These are phyloP conservation scores for Odontamblyopus rebecca DNA, from an alignment of 2,797 vertebrate species.

Conservation along the genomic window DNA sequence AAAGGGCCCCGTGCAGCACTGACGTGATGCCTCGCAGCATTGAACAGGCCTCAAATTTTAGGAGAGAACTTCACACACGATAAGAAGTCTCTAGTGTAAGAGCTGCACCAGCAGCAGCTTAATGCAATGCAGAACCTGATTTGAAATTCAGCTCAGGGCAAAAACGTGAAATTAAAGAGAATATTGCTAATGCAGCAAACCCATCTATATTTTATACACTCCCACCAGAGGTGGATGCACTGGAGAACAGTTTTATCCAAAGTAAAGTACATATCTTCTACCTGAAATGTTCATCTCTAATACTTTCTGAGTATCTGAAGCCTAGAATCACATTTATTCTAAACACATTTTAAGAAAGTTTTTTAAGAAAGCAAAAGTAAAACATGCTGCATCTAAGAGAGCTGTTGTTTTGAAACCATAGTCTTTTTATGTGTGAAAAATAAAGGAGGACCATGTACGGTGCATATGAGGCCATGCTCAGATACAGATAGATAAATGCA, in stretches of 20 bases:
- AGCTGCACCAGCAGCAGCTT: background rate
- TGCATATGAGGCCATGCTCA: slow-evolving; percentile 21
- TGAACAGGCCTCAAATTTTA: slow-evolving; percentile 10
- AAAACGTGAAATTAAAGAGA: slow-evolving; percentile 8
- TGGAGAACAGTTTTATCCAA: background rate
- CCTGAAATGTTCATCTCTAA: background rate
- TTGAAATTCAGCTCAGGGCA: background rate
- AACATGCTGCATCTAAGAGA: slow-evolving; percentile 13
- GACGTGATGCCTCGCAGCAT: slow-evolving; percentile 11
- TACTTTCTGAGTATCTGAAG: background rate
- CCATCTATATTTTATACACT: slow-evolving; percentile 13
- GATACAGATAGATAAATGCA: too few species aligned
- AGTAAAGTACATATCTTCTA: background rate
- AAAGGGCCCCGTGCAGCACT: slow-evolving; percentile 24
- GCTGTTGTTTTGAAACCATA: slow-evolving; percentile 20
- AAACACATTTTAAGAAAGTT: slow-evolving; percentile 4
- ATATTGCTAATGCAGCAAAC: slow-evolving; percentile 4
- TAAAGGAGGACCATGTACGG: slow-evolving; percentile 22
- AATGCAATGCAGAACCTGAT: slow-evolving; percentile 6
- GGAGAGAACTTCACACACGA: background rate
- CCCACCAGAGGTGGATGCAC: slow-evolving; percentile 1
- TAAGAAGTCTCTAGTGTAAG: background rate
- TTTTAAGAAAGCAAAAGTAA: background rate
- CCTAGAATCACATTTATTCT: slow-evolving; percentile 7
- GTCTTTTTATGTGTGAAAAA: slow-evolving; percentile 27